These are phyloP conservation scores for Carcharodon carcharias DNA, from an alignment of 2,797 vertebrate genomes.

Conservation along the genomic window DNA sequence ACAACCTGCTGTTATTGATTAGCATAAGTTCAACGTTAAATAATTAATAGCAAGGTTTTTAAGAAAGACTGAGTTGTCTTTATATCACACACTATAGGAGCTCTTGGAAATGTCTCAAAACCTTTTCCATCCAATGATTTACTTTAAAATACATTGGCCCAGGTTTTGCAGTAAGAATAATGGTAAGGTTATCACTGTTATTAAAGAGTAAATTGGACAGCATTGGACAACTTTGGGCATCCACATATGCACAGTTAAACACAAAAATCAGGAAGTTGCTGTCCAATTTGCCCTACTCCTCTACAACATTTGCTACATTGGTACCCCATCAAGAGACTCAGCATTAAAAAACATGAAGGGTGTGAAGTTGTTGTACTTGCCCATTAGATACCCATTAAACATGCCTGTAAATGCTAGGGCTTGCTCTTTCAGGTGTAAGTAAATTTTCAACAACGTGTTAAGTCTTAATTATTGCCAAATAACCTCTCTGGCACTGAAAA, in stretches of 20 bases:
- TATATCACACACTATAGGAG: not conserved
- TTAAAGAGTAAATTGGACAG: not conserved
- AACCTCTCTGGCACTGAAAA: too few species aligned
- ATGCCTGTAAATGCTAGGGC: too few species aligned
- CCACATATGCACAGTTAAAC: too few species aligned
- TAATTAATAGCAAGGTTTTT: not conserved
- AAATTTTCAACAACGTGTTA: too few species aligned
- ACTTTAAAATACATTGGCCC: not conserved
- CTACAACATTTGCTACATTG: not conserved
- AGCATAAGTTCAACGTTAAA: not conserved
- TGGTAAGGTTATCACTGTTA: not conserved
- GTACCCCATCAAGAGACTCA: not conserved
- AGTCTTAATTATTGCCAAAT: too few species aligned
- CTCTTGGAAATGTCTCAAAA: not conserved
- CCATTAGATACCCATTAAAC: not conserved
- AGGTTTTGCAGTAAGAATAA: not conserved
- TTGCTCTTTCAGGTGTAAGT: too few species aligned
- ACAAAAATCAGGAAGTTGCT: too few species aligned
- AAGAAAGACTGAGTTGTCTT: not conserved
- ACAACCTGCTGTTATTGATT: conserved; percentile 9
- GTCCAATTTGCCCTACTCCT: not conserved
- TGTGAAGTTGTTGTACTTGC: not conserved
- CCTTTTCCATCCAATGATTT: not conserved
- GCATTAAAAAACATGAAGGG: not conserved
- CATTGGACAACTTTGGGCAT: too few species aligned